A percentile compares a stretch with the other conserved stretches of the same genome.
Evolutionary conservation across 2,797 vertebrate species (phyloP).

Genomic region (Rhynchotus rufescens): DNA sequence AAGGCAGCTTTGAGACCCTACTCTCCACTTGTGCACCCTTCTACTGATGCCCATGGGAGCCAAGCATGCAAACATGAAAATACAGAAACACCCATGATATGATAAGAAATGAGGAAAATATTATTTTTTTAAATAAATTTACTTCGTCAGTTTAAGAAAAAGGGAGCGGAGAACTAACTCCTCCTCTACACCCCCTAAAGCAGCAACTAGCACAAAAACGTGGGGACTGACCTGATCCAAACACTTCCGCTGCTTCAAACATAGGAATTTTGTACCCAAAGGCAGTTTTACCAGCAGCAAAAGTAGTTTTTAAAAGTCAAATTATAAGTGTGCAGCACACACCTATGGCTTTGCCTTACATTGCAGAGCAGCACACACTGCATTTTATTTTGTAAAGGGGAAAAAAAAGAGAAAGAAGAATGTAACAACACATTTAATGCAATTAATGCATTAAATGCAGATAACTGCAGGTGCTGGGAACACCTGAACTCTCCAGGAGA

Average conservation of each 20-base stretch:
- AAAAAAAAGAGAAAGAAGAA: not conserved
- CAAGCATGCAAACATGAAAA: not conserved
- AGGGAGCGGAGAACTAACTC: not conserved
- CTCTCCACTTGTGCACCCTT: not conserved
- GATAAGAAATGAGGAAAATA: not conserved
- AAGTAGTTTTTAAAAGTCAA: conserved; percentile 65
- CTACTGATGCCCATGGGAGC: not conserved
- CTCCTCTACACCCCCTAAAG: not conserved
- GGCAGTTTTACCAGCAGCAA: conserved; percentile 17
- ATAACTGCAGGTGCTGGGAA: not conserved
- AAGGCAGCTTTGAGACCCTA: not conserved
- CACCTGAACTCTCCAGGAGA: not conserved
- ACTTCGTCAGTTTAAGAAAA: not conserved
- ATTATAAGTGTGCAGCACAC: conserved; percentile 18
- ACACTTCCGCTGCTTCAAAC: not conserved
- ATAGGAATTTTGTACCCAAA: not conserved
- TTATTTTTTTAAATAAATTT: not conserved
- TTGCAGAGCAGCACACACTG: conserved; percentile 46
- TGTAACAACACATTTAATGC: conserved; percentile 29
- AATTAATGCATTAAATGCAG: conserved; percentile 42
- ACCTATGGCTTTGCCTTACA: conserved; percentile 43
- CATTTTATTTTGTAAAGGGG: not conserved
- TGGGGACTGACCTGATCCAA: not conserved
- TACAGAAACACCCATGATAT: not conserved
- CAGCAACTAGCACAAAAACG: not conserved